Base-by-base conservation (phyloP, 2,797 vertebrate species). In the Megaceryle alcyon region DNA sequence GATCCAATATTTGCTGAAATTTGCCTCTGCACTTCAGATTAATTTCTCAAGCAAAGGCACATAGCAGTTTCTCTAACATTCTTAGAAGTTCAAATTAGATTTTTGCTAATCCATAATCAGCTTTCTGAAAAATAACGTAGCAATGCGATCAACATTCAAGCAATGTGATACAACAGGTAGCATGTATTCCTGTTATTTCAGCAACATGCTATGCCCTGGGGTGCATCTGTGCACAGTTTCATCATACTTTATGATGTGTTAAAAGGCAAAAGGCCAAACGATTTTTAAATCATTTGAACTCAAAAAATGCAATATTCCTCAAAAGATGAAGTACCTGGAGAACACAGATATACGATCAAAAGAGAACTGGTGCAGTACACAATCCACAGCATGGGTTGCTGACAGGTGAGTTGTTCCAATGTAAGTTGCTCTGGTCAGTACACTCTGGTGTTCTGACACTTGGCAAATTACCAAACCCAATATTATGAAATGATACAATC, bases 21-120 rank as follows among this genome's bases (percentile, higher is more conserved):
- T 91, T 93, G 60, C 84, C 71, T 85, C 39, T 64, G 60, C 37
- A 71, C 60, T 89, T 89, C 66, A 88, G 33, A 64, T 73, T 91
- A 61, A 84, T 94, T 94, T 96, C 92, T 95, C 90, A 94, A 86
- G 94, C 91, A 93, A 89, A 92, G 72, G 89, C 72, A 83, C 28
- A 57, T 6, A 26, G 26, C 43, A 59, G 31, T 63, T 86, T 77
- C 72, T 65, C 59, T 44, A 63, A 83, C 60, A n/a, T 39, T 91
- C 88, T 60, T 49, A 68, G 14, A 93, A 96, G 57, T 60, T 90
- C 83, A 82, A 71, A 82, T 56, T 43, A 91, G 69, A 57, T 81
- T 76, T 88, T 82, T 90, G 88, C 76, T 89, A 86, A 97, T 78
- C 56, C 89, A 68, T 88, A 90, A 90, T 76, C 88, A 94, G 48